Percentiles rank a stretch among this genome's conserved stretches.
Evolutionary conservation across 2,113 vertebrate genomes (phyloP).

Genomic region (Pseudopipra pipra): DNA sequence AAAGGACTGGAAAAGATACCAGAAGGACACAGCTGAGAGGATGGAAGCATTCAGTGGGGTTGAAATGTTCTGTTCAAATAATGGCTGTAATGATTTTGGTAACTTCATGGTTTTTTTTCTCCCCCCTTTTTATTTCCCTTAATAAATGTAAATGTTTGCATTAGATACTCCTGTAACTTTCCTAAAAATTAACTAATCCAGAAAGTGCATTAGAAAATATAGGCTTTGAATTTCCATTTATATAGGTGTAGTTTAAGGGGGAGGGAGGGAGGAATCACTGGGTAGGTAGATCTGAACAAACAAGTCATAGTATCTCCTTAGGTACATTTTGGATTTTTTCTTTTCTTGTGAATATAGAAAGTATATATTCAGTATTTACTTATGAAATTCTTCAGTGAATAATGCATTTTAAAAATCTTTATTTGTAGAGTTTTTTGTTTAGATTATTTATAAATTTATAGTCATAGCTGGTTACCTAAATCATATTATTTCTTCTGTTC

Average conservation of each 20-base stretch:
- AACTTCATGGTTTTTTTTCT: neutral
- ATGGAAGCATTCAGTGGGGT: neutral
- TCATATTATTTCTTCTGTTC: conserved; percentile 35
- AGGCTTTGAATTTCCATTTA: conserved; percentile 7
- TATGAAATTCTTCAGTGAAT: conserved; percentile 20
- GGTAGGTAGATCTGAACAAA: neutral
- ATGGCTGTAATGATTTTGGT: neutral
- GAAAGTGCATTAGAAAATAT: neutral
- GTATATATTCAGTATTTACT: neutral
- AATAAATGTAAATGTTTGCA: neutral
- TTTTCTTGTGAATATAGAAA: neutral
- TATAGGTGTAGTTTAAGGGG: neutral
- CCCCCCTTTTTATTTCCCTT: neutral
- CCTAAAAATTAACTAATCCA: neutral
- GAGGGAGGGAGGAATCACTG: neutral
- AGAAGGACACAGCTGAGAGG: neutral
- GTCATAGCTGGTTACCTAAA: conserved; percentile 45
- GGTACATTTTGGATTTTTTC: neutral
- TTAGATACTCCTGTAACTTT: neutral
- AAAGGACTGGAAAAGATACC: neutral
- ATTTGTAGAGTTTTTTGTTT: conserved; percentile 12
- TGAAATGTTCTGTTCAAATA: neutral
- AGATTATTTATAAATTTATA: conserved; percentile 44
- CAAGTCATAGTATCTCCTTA: neutral
- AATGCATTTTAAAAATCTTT: conserved; percentile 39